Conservation (phyloP, 2,888 invertebrate species). For the Hydrotaea cyrtoneurina region DNA sequence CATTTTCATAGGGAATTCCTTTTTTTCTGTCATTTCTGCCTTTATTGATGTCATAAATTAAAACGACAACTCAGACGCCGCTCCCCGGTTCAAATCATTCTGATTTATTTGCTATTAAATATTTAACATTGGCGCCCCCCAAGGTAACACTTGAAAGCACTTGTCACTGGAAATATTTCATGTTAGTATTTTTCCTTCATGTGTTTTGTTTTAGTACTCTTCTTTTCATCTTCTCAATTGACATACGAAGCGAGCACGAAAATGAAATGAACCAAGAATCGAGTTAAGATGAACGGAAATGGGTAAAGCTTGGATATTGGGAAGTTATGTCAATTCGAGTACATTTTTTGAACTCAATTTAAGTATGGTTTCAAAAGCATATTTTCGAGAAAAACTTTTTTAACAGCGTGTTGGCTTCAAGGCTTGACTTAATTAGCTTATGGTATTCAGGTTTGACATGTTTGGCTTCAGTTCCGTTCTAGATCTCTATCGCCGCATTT, state of each 20-base stretch:
- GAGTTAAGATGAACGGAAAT: too few species aligned
- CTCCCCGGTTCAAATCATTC: constrained; percentile 44
- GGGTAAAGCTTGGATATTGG: too few species aligned
- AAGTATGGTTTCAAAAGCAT: too few species aligned
- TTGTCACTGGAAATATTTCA: constrained; percentile 64
- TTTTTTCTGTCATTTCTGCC: neutral
- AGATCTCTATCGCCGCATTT: too few species aligned
- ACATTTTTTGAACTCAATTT: too few species aligned
- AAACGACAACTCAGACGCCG: neutral
- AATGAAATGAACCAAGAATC: constrained; percentile 46
- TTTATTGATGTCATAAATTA: constrained; percentile 4
- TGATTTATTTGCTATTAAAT: constrained; percentile 66
- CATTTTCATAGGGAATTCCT: too few species aligned
- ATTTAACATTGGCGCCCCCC: constrained; percentile 68
- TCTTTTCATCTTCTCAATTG: constrained; percentile 9
- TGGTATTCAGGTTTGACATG: too few species aligned
- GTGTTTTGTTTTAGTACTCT: neutral
- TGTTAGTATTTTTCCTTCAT: constrained; percentile 33
- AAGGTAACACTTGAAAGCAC: constrained; percentile 63
- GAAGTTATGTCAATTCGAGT: too few species aligned
- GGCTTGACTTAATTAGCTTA: too few species aligned
- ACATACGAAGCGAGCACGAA: constrained; percentile 56
- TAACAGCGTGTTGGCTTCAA: too few species aligned
- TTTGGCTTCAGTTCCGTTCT: too few species aligned
- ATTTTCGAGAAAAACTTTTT: too few species aligned